phyloP scores from a whole-genome alignment of 23 tunicate species.

The Diplosoma virens region DNA sequence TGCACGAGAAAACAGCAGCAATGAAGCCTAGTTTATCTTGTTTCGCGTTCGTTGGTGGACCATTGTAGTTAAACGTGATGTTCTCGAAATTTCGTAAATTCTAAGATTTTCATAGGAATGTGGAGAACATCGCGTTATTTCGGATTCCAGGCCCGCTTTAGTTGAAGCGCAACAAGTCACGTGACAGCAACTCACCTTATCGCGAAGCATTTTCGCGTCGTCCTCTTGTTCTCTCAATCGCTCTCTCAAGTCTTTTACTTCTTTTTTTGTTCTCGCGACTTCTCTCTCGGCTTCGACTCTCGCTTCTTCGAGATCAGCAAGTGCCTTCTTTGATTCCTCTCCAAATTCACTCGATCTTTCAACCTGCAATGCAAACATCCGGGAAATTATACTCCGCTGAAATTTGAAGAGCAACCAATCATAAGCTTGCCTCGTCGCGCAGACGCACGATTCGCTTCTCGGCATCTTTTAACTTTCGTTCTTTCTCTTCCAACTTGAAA shows the following conservation, averaged over 20 bases:
- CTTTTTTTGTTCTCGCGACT: background rate
- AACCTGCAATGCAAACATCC: too few species aligned
- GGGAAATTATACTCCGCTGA: too few species aligned
- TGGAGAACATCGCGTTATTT: too few species aligned
- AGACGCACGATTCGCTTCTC: constrained; percentile 19
- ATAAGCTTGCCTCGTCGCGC: constrained; percentile 16
- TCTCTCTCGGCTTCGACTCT: constrained; percentile 28
- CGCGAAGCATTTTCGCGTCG: background rate
- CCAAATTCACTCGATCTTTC: constrained; percentile 11
- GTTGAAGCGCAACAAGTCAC: too few species aligned
- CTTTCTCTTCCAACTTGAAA: constrained; percentile 32
- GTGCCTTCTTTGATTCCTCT: constrained; percentile 12
- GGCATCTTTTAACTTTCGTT: constrained; percentile 39
- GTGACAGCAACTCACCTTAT: constrained; percentile 18
- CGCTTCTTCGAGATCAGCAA: background rate
- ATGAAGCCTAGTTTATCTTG: too few species aligned
- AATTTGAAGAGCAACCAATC: too few species aligned
- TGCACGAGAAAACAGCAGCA: background rate
- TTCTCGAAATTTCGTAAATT: background rate
- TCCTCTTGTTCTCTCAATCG: constrained; percentile 25
- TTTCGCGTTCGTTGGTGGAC: background rate
- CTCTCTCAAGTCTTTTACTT: background rate
- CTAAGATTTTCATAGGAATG: background rate
- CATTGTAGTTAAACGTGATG: background rate
- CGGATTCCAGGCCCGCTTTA: too few species aligned